Evolutionary conservation across 2,113 vertebrate species (phyloP), one percentile per base, ranked within the genome.

Genomic region (Elephas maximus): DNA sequence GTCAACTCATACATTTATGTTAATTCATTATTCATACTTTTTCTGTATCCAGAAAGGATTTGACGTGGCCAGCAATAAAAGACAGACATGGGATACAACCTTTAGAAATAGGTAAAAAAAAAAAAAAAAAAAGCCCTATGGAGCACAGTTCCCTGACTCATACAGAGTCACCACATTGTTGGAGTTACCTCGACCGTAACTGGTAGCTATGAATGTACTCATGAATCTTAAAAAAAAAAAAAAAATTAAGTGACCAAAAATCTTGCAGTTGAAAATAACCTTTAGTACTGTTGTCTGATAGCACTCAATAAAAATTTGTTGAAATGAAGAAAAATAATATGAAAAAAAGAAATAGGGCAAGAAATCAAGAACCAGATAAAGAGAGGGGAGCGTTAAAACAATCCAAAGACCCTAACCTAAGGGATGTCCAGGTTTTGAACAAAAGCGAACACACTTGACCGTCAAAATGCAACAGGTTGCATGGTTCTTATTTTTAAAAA

Each of bases 31-130:
- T 81, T 97, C 48, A 48, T 48, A 48, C 77, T 92, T 71, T 71
- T 0, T 88, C 44, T 92, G 74, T 69, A 69, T 76, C 77, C 73
- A 80, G 67, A 82, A 94, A 90, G 28, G 41, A 73, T 92, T 94
- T 86, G 73, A 57, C 1, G 11, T 78, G 77, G 28, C 88, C 96
- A 96, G 81, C 6, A 88, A 20, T 84, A 78, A 94, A 88, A 96
- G 20, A 78, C 26, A 94, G 65, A 71, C 41, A 28, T 65, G 48
- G 23, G 8, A 41, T 12, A 77, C 37, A 94, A 33, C 1, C 30
- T 94, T 89, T 83, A 26, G 21, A 86, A 91, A 78, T 33, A 74
- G 18, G 8, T 3, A 71, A n/a, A 4, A n/a, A 71, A 41, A 57
- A 11, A 57, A 57, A 57, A 48, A 48, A 48, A 48, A 48, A 48